Conservation (phyloP, 2,113 vertebrate genomes). For the Corythaeola cristata region DNA sequence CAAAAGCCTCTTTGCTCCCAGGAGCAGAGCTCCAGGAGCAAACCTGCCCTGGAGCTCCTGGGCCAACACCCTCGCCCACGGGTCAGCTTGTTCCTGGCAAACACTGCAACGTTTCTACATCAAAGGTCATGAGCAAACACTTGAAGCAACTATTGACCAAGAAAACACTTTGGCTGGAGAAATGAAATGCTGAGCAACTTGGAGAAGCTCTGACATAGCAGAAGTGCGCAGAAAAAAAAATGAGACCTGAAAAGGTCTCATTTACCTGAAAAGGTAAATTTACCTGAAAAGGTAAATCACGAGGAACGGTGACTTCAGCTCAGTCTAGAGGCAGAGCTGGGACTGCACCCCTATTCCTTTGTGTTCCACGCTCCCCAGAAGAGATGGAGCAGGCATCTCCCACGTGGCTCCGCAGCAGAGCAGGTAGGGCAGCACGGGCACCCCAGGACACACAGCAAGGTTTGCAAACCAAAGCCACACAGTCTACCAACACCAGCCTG, state of each 20-base stretch:
- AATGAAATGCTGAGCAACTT: neutral
- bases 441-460: fast-evolving
- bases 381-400: fast-evolving
- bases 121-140: neutral
- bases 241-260: too few relatives aligned
- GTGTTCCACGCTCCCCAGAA: neutral
- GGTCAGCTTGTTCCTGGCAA: conserved; percentile 23
- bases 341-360: neutral
- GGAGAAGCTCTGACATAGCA: neutral
- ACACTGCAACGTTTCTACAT: neutral
- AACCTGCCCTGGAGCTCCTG: neutral
- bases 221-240: neutral
- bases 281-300: neutral
- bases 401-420: neutral
- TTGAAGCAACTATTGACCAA: neutral
- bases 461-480: neutral
- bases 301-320: neutral
- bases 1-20: neutral
- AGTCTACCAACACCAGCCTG: neutral
- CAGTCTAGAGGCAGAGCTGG: neutral
- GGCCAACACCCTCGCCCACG: neutral
- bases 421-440: neutral
- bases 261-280: too few relatives aligned
- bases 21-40: neutral
- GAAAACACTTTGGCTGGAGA: neutral